phyloP scores from a whole-genome alignment of 1,140 invertebrate species.

The Sycophaga agraensis region DNA sequence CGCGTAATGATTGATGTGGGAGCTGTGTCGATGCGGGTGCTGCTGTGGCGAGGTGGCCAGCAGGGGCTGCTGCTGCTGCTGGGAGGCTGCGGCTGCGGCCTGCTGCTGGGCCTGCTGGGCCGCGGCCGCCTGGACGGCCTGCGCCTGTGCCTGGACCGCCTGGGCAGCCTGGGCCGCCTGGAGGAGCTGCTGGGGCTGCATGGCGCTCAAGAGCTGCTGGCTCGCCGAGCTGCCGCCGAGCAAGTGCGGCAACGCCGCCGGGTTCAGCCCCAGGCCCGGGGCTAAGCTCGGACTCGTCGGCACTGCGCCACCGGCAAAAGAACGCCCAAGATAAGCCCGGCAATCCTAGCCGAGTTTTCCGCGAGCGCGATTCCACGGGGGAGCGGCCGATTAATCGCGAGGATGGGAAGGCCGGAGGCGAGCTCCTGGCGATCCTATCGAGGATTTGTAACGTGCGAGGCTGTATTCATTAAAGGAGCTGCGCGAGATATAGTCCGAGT shows the following conservation, averaged over 20 bases:
- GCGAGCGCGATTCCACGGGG: no score
- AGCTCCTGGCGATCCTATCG: background rate
- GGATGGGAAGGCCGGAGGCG: background rate
- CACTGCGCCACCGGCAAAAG: no score
- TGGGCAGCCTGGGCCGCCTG: slow-evolving; percentile 53
- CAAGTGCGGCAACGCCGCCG: slow-evolving; percentile 67
- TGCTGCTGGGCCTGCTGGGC: slow-evolving; percentile 50
- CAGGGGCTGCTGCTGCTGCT: slow-evolving; percentile 56
- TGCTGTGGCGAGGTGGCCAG: slow-evolving; percentile 56
- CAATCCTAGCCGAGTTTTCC: no score
- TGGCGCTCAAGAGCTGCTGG: slow-evolving; percentile 65
- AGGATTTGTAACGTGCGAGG: no score
- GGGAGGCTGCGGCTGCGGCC: slow-evolving; percentile 48
- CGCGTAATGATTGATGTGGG: slow-evolving; percentile 54
- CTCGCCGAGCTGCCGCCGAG: slow-evolving; percentile 68
- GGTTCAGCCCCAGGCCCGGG: slow-evolving; percentile 60
- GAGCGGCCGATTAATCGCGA: background rate
- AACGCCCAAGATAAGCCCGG: no score
- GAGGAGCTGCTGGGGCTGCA: slow-evolving; percentile 62
- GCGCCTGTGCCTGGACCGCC: slow-evolving; percentile 43
- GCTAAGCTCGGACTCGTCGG: slow-evolving; percentile 58
- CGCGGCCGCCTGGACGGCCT: slow-evolving; percentile 40
- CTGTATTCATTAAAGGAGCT: no score
- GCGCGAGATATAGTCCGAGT: no score
- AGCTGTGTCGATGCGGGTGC: slow-evolving; percentile 51